Percentiles rank a stretch among this genome's conserved stretches.
These are phyloP conservation scores for Phengaris alcon DNA, from an alignment of 2,888 invertebrate species.

Conservation along the genomic window DNA sequence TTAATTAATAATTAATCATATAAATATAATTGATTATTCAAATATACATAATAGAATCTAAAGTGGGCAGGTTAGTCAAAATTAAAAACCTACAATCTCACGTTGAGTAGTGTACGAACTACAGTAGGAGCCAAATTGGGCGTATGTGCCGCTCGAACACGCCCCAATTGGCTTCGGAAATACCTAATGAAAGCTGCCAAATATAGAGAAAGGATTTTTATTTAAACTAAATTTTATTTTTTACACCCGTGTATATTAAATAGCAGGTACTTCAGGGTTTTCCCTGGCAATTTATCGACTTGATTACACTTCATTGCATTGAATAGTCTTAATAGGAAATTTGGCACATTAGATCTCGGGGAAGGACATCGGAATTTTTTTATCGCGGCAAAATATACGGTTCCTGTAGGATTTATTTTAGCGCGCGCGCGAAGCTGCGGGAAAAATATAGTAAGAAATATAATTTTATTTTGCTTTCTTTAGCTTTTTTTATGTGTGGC, in stretches of 20 bases:
- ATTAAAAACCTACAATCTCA: background rate
- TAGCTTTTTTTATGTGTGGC: no score
- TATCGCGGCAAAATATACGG: no score
- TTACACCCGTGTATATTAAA: background rate
- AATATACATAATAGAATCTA: background rate
- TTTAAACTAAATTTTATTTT: background rate
- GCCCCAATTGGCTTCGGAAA: constrained; percentile 13
- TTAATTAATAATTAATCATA: no score
- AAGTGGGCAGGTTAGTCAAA: background rate
- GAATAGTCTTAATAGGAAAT: no score
- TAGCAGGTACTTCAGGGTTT: background rate
- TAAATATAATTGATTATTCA: background rate
- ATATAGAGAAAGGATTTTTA: background rate
- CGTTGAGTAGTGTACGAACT: background rate
- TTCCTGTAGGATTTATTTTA: no score
- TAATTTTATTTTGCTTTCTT: no score
- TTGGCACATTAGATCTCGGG: no score
- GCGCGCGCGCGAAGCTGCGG: no score
- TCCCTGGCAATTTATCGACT: background rate
- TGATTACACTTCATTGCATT: background rate
- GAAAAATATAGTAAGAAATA: no score
- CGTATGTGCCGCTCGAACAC: constrained; percentile 16
- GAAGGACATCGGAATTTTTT: no score
- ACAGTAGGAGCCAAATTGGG: constrained; percentile 18
- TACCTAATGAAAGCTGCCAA: constrained; percentile 15